These are phyloP conservation scores for Cyprinella venusta DNA, from an alignment of 2,797 vertebrate species.

Conservation along the genomic window DNA sequence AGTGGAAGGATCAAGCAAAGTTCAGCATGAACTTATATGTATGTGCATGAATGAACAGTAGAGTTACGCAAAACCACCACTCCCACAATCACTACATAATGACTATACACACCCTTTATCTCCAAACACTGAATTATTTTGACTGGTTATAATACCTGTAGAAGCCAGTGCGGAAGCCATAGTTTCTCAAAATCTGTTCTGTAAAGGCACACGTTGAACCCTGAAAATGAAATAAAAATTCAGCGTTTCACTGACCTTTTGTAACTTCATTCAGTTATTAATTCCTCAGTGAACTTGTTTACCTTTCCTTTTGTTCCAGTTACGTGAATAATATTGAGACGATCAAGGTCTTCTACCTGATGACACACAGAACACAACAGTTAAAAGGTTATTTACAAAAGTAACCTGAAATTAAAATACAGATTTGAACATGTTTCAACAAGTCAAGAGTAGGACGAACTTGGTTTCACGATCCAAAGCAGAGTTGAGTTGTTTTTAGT, in stretches of 20 bases:
- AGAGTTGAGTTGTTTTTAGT: not conserved
- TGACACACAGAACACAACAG: slow-evolving; percentile 1
- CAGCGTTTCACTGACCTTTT: not conserved
- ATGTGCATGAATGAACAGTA: not conserved
- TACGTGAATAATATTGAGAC: slow-evolving; percentile 92
- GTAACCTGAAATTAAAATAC: not conserved
- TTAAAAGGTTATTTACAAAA: not conserved
- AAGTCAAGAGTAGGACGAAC: not conserved
- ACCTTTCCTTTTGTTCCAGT: slow-evolving; percentile 98
- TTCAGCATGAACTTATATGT: not conserved
- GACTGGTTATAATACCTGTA: slow-evolving; percentile 82
- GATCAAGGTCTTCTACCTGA: slow-evolving; percentile 89
- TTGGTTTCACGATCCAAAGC: not conserved
- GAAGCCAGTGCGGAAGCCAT: slow-evolving; percentile 92
- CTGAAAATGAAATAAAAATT: slow-evolving; percentile 67
- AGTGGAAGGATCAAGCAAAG: not conserved
- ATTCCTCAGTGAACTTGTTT: slow-evolving; percentile 47
- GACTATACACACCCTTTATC: not conserved
- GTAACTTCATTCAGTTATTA: not conserved
- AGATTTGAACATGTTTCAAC: no score
- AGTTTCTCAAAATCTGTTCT: slow-evolving; percentile 88
- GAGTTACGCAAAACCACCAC: not conserved
- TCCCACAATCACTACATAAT: not conserved
- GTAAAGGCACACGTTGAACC: slow-evolving; percentile 94
- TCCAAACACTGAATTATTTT: not conserved